A percentile compares a stretch with the other conserved stretches of the same genome.
phyloP scores from a whole-genome alignment of 2,888 invertebrate species.

The Euzophera pinguis region DNA sequence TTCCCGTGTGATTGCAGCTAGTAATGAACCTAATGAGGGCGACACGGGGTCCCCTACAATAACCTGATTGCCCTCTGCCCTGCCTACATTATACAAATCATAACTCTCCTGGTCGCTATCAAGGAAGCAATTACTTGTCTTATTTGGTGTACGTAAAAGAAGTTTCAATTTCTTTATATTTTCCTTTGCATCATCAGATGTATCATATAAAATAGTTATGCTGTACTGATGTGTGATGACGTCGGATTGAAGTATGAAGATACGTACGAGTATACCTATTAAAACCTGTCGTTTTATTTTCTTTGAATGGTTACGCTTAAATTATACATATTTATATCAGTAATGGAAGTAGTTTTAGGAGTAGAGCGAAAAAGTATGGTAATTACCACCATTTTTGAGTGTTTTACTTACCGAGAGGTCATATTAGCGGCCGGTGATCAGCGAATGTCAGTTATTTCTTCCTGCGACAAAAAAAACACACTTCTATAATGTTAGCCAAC shows the following conservation, averaged over 20 bases:
- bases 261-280: too few species aligned
- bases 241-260: too few species aligned
- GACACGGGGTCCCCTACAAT: background rate
- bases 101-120: background rate
- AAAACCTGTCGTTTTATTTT: too few species aligned
- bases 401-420: conserved; percentile 58
- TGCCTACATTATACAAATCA: background rate
- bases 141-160: background rate
- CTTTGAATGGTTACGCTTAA: too few species aligned
- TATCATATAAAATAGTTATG: too few species aligned
- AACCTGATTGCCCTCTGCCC: background rate
- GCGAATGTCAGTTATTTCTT: conserved; percentile 30
- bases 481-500: background rate
- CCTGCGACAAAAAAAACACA: conserved; percentile 44
- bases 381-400: background rate
- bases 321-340: too few species aligned
- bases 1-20: background rate
- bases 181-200: too few species aligned
- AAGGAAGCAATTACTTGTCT: background rate
- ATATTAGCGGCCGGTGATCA: conserved; percentile 34
- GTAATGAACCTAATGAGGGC: background rate
- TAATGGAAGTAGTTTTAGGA: too few species aligned
- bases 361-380: too few species aligned
- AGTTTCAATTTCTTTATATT: too few species aligned
- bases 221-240: too few species aligned